phyloP scores from a whole-genome alignment of 35 echinoderm and acorn worm species.

The Ptychodera flava region DNA sequence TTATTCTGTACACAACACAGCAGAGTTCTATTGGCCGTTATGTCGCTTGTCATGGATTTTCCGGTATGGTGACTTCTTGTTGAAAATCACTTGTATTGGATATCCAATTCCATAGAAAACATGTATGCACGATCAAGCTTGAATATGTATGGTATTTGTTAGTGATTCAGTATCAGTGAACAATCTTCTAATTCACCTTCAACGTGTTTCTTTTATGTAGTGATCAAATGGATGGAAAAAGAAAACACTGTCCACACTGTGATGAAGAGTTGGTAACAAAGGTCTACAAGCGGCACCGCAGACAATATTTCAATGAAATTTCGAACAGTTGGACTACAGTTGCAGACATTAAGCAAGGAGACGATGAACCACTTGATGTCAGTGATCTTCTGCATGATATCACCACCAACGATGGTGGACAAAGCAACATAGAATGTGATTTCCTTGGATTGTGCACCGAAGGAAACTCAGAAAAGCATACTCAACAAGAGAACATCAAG shows the following conservation, averaged over 20 bases:
- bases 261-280: neutral
- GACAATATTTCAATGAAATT: neutral
- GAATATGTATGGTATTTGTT: no score
- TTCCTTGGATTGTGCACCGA: neutral
- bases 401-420: neutral
- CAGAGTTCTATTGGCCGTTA: no score
- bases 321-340: neutral
- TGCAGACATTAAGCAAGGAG: neutral
- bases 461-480: neutral
- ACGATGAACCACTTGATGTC: neutral
- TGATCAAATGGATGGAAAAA: neutral
- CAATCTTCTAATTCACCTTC: no score
- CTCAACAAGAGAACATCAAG: no score
- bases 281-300: neutral
- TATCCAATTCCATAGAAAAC: no score
- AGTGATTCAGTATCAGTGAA: no score
- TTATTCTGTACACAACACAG: no score
- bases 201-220: no score
- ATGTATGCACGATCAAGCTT: no score
- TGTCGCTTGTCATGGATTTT: no score
- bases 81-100: no score
- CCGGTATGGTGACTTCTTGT: no score
- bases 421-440: neutral
- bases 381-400: neutral
- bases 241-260: neutral